Base-by-base conservation (phyloP, 2,888 invertebrate species). In the Orchesellides sinensis region DNA sequence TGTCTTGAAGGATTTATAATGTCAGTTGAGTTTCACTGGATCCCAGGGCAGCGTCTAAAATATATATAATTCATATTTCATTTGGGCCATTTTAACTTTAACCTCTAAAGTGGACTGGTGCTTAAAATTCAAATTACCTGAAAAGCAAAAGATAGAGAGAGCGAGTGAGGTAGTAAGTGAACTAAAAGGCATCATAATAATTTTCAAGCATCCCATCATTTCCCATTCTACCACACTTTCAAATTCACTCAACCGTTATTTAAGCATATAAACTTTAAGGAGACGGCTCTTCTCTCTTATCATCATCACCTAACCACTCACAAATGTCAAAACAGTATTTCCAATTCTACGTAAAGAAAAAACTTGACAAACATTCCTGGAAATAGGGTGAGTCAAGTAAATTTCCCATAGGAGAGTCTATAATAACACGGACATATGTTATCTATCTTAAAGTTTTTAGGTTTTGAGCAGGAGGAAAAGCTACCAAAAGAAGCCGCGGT, bases 1-100 rank as follows among this genome's bases (percentile, higher is more conserved):
- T 29, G n/a, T 21, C 54, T 17, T 66, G 80, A 66, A 80, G 72
- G 80, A 80, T 80, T 80, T 73, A 80, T 66, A 73, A 35, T 70
- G 65, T 66, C 72, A 70, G 72, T 72, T 63, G 49, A 80, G 70
- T 70, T 72, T 70, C 52, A 80, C 56, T 25, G 35, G 40, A 32
- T 27, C 59, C 59, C 59, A 17, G 61, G 32, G 27, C 61, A 70
- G 29, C 40, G 59, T 54, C 21, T 63, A 49, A 49, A 47, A 49
- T 70, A 79, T 79, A 40, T 70, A 77, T 70, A 52, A 79, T 79
- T 79, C 70, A 79, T 79, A 70, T 79, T 54, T 61, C 70, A 79
- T 78, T 69, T 69, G 56, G 47, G 54, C 49, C 61, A 79, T 79
- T 79, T 70, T 40, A 59, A 68, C 59, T 69, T 69, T 29, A 59